Percentiles rank a stretch among this genome's conserved stretches.
Conservation (phyloP, 2,113 vertebrate species). For the Carassius auratus region DNA sequence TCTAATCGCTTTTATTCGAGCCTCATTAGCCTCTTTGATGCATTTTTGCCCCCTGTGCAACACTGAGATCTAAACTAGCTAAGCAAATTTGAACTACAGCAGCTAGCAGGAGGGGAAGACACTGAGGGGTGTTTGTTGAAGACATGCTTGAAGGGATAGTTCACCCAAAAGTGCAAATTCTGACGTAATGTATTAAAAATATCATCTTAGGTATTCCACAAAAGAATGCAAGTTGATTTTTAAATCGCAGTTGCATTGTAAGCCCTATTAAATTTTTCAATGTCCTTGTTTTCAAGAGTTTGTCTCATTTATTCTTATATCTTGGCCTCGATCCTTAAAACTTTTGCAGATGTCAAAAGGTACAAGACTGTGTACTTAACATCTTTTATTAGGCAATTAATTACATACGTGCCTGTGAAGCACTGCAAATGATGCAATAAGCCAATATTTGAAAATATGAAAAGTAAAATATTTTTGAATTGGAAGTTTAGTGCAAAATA, state of each 20-base stretch:
- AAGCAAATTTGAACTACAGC: conserved; percentile 15
- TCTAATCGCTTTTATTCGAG: conserved; percentile 28
- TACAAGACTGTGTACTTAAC: not conserved
- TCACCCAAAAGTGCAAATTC: not conserved
- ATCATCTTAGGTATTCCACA: not conserved
- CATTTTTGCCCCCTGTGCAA: not conserved
- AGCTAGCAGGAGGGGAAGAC: conserved; percentile 21
- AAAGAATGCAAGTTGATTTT: not conserved
- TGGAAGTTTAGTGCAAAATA: not conserved
- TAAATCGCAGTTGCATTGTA: too few species aligned
- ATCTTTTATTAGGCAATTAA: not conserved
- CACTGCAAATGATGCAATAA: not conserved
- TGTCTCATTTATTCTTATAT: not conserved
- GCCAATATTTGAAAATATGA: not conserved
- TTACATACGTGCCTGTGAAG: not conserved
- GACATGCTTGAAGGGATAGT: not conserved
- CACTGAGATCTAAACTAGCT: conserved; percentile 25
- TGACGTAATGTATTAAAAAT: not conserved
- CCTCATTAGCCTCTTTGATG: conserved; percentile 40
- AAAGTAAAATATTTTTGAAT: not conserved
- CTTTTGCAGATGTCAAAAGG: not conserved
- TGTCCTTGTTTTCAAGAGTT: too few species aligned
- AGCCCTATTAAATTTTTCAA: not conserved
- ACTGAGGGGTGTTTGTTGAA: not conserved
- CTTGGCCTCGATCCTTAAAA: not conserved